Evolutionary conservation across 2,113 vertebrate genomes (phyloP).

Genomic region (Cariama cristata): DNA sequence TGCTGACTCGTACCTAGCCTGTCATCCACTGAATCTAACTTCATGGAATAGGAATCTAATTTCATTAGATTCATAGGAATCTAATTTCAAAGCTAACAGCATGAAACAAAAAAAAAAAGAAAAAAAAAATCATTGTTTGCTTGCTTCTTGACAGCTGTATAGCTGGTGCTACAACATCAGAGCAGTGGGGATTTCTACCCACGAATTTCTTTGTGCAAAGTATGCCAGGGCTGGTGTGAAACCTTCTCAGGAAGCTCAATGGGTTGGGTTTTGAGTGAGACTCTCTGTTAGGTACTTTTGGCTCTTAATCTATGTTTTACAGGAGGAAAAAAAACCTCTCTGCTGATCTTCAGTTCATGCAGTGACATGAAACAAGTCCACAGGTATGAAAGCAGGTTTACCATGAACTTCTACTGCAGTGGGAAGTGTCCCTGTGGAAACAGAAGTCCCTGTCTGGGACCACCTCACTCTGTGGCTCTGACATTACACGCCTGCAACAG

Average conservation of each 20-base stretch:
- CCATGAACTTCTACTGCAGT: accelerated
- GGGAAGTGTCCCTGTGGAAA: not conserved
- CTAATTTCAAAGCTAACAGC: not conserved
- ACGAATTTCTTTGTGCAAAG: not conserved
- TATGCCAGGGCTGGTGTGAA: not conserved
- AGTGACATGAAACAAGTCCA: not conserved
- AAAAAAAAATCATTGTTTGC: not conserved
- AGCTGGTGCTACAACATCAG: not conserved
- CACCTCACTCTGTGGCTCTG: not conserved
- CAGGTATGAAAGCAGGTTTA: not conserved
- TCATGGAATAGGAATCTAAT: not conserved
- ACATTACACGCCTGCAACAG: no score
- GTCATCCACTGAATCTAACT: no score
- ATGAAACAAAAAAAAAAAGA: not conserved
- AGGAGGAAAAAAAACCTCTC: not conserved
- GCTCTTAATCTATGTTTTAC: not conserved
- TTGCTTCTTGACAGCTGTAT: not conserved
- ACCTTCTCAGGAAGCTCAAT: not conserved
- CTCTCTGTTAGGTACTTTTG: not conserved
- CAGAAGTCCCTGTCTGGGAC: accelerated
- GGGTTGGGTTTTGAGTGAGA: not conserved
- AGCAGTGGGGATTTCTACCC: not conserved
- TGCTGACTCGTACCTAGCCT: no score
- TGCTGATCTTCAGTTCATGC: not conserved
- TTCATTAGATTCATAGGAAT: not conserved